Evolutionary conservation across 2,888 invertebrate genomes (phyloP), one percentile per base, ranked within the genome.

Genomic region (Sarcophaga subvicina): DNA sequence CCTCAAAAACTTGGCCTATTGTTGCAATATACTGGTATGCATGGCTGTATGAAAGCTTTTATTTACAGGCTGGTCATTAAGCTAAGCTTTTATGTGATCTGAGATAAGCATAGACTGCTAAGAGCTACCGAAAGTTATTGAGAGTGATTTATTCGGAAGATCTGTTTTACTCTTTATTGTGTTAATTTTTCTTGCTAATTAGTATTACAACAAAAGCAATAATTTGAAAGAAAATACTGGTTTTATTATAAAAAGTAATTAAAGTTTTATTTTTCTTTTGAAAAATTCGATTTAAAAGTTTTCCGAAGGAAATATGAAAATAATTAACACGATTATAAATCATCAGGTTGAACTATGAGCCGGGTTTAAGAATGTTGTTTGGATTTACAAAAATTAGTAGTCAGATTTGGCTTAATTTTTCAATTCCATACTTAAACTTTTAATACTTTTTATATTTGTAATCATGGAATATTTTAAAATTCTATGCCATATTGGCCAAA

Each of bases 11-110:
- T 27, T 37, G 8, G 37, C 8, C 2, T 37, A 37, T 37, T 37
- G 10, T 37, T 37, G 8, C 8, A 37, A 37, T 37, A 37, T 37
- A 37, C 37, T 37, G 37, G 37, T 37, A 37, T 37, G 10, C 0
- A 37, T 37, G 10, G 10, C 37, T 64, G n/a, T 63, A 17, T n/a
- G 59, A 62, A 78, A 83, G 83, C 83, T 83, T 78, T 47, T 60
- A 66, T 49, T 62, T 76, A 25, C 37, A 77, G 12, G 8, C 6
- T 60, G 47, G 20, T n/a, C 12, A 20, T 20, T 22, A 67, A 70
- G 45, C 60, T 72, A 70, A 83, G 77, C 83, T 83, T 78, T 47
- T 22, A 71, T 49, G 10, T 67, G 17, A 22, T 22, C 22, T 47
- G 83, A 72, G 77, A 67, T 37, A 37, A 37, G 37, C 37, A 64